Base-by-base conservation (phyloP, 2,888 invertebrate species). In the Torymus aiolomorphi region DNA sequence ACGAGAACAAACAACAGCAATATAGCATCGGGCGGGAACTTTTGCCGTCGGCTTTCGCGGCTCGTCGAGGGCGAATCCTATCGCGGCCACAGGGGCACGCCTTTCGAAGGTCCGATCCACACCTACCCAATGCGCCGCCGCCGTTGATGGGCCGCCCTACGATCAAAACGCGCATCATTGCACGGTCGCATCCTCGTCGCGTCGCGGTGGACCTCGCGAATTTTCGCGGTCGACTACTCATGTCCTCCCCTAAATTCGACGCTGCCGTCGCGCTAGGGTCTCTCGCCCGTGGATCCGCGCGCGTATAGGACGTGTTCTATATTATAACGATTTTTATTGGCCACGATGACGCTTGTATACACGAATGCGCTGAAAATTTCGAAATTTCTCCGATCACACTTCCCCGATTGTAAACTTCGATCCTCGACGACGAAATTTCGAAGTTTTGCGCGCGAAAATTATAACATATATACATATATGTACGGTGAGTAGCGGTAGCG, bases 71-170 rank as follows among this genome's bases (percentile, higher is more conserved):
- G 54, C 8, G 63, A 56, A 57, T 69, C 69, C 16, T 67, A 72
- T 42, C 42, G 24, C 52, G 59, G n/a, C 42, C 31, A n/a, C 20
- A 59, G 52, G 59, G 42, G 20, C 59, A 65, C 76, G 79, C 81
- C 51, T 74, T 61, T 14, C 61, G 65, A 42, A 73, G 61, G 79
- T 82, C 76, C 56, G 16, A 82, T 77, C 71, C 76, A 79, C 56
- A 82, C 82, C 57, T 77, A 62, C 66, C 24, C 74, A n/a, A 71
- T 74, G 79, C 79, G 77, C 71, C 10, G 12, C 57, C 42, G 59
- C 57, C 42, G 59, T 14, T 54, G 20, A 4, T 49, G 54, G 24
- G 56, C 52, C 71, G 71, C 76, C 49, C 49, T 69, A 42, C 42
- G 42, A 42, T 42, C 42, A 42, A 42, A 42, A 42, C 42, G 42